Conservation (phyloP, 30 jellyfish, hydroid and myxozoan genomes). For the Turritopsis rubra region DNA sequence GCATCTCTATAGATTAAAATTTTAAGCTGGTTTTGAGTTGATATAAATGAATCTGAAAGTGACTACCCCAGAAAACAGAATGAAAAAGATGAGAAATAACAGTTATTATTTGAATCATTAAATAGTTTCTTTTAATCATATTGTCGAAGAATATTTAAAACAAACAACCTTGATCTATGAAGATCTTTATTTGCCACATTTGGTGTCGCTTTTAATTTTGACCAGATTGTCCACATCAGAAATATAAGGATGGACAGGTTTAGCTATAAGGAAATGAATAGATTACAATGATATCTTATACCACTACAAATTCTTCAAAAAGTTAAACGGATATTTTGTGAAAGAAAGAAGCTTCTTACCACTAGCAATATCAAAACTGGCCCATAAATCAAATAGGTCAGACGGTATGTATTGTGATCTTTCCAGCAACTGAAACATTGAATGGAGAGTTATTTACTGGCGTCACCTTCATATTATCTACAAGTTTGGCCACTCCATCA, state of each 20-base stretch:
- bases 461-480: no score
- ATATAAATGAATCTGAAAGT: no score
- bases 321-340: background rate
- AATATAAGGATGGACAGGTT: slow-evolving; percentile 41
- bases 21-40: background rate
- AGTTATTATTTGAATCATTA: no score
- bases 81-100: no score
- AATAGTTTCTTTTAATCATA: no score
- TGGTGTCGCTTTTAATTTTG: slow-evolving; percentile 42
- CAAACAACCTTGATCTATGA: slow-evolving; percentile 38
- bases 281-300: no score
- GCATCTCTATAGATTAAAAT: background rate
- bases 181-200: slow-evolving; percentile 22
- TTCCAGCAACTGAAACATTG: background rate
- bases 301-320: background rate
- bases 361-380: background rate
- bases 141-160: no score
- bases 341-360: background rate
- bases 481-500: no score
- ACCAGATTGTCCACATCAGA: slow-evolving; percentile 48
- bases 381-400: background rate
- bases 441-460: no score
- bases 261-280: slow-evolving; percentile 27
- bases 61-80: no score
- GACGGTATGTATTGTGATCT: background rate